Evolutionary conservation across 2,113 vertebrate genomes (phyloP).

Genomic region (Rattus rattus): DNA sequence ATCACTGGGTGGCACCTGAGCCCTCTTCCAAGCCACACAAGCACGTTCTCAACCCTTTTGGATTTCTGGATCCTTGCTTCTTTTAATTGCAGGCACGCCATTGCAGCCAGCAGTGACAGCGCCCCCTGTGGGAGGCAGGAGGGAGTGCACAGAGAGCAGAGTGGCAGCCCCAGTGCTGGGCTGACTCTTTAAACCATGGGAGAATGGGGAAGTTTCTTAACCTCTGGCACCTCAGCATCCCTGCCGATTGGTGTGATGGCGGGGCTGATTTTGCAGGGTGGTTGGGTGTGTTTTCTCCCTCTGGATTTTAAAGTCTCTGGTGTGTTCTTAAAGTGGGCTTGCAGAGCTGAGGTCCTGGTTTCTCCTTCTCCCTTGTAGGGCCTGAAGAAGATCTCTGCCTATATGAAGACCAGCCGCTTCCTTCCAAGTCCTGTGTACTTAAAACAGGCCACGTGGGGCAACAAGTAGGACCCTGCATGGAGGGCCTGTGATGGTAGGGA

Average conservation of each 20-base stretch:
- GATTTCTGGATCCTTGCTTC: background rate
- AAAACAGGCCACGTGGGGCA: conserved; percentile 82
- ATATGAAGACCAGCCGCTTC: conserved; percentile 90
- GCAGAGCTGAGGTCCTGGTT: background rate
- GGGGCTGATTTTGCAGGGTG: fast-evolving
- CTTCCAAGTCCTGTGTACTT: conserved; percentile 82
- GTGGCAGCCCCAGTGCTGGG: background rate
- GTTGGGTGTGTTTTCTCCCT: background rate
- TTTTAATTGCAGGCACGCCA: background rate
- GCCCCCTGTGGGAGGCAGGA: background rate
- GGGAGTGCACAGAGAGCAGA: no score
- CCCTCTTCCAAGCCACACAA: background rate
- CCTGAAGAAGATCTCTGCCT: conserved; percentile 91
- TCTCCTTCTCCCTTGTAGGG: conserved; percentile 81
- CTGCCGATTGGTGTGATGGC: no score
- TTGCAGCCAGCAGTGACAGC: background rate
- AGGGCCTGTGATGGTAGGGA: no score
- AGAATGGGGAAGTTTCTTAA: background rate
- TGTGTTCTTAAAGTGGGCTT: background rate
- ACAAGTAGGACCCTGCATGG: conserved; percentile 48
- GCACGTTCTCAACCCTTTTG: background rate
- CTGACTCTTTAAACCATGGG: background rate
- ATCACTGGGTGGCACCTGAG: background rate
- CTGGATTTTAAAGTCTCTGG: fast-evolving
- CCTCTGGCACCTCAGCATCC: background rate